These are phyloP conservation scores for Limosa lapponica DNA, from an alignment of 2,797 vertebrate genomes.

Conservation along the genomic window DNA sequence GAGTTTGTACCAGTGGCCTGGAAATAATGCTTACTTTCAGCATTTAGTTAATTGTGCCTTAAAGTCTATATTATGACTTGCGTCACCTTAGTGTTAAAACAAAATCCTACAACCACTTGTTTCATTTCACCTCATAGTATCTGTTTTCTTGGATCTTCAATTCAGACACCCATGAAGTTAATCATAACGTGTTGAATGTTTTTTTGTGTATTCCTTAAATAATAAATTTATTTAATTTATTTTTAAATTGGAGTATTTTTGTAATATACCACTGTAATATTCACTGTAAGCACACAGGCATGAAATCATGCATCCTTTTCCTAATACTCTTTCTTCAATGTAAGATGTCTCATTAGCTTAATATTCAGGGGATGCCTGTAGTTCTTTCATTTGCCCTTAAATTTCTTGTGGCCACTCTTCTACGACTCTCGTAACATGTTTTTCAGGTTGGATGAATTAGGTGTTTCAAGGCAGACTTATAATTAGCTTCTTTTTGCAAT, in stretches of 20 bases:
- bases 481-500: slow-evolving; percentile 11
- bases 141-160: neutral
- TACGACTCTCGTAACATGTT: neutral
- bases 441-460: slow-evolving; percentile 12
- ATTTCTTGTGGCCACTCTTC: neutral
- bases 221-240: too few species aligned
- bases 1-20: neutral
- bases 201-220: neutral
- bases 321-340: neutral
- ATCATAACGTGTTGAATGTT: neutral
- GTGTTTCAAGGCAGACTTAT: neutral
- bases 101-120: neutral
- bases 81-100: neutral
- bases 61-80: neutral
- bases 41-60: neutral
- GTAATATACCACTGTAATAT: neutral
- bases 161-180: neutral
- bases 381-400: neutral
- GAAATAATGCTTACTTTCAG: neutral
- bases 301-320: neutral
- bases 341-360: neutral
- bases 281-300: neutral
- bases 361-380: neutral
- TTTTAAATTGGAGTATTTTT: neutral
- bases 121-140: neutral